phyloP scores from a whole-genome alignment of 92 coral and sea anemone species.

The Heteractis magnifica region DNA sequence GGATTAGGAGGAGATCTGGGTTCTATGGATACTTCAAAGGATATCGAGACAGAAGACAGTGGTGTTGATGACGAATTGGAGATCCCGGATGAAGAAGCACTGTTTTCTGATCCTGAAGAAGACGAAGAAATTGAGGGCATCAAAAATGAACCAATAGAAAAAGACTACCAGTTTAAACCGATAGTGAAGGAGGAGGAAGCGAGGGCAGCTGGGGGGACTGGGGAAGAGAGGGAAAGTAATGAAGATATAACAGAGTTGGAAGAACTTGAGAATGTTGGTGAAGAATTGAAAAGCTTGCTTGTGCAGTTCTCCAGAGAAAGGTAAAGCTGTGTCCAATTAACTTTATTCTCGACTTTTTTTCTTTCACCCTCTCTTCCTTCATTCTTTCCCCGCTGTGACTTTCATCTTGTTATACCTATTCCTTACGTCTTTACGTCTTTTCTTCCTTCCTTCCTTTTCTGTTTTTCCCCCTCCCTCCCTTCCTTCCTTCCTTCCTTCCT shows the following conservation, averaged over 20 bases:
- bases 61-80: conserved; percentile 87
- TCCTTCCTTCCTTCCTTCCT: too few species aligned
- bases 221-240: conserved; percentile 85
- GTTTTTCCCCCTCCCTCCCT: too few species aligned
- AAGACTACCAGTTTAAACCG: conserved; percentile 83
- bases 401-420: too few species aligned
- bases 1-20: conserved; percentile 7
- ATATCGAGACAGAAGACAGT: conserved; percentile 68
- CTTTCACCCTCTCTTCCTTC: too few species aligned
- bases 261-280: conserved; percentile 77
- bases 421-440: too few species aligned
- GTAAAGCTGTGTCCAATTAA: conserved; percentile 8
- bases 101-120: conserved; percentile 97
- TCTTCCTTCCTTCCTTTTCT: too few species aligned
- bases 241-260: conserved; percentile 84
- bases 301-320: conserved; percentile 85
- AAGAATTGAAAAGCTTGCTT: conserved; percentile 78
- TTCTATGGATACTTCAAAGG: conserved; percentile 30
- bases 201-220: conserved; percentile 19
- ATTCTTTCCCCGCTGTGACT: neutral
- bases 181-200: conserved; percentile 65
- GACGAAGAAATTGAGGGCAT: conserved; percentile 73
- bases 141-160: conserved; percentile 62
- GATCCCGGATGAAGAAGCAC: conserved; percentile 89
- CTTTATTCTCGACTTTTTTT: too few species aligned